Evolutionary conservation across 2,797 vertebrate genomes (phyloP), one percentile per base, ranked within the genome.

Genomic region (Sebastes minor): DNA sequence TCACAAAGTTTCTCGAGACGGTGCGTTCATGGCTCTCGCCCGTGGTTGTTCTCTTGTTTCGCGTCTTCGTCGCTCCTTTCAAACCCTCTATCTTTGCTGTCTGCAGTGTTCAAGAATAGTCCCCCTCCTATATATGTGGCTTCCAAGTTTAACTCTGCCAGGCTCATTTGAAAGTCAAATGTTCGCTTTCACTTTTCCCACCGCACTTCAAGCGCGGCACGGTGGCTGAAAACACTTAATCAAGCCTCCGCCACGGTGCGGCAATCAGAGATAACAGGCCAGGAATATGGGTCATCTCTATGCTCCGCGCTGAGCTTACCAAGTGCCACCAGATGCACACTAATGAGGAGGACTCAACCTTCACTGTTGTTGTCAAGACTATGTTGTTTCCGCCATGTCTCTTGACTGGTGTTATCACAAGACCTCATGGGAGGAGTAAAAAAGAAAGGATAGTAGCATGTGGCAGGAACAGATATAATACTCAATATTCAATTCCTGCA

Each of bases 121-220:
- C 33, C 68, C 59, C 68, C 59, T 68, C 80, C 13, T 16, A 16
- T 79, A 82, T 87, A 84, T 84, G 74, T 69, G 72, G 82, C 83
- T 89, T 92, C 92, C 83, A 79, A 92, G 90, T 93, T 93, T 92
- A 92, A 91, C 92, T 92, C 85, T 64, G 78, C 76, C 83, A 75
- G 65, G 63, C 92, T 94, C 88, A 95, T 94, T 94, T 95, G 85
- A 95, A 94, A 95, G 92, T 94, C 91, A 92, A 94, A 95, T 95
- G 68, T 70, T 83, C 63, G 79, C 85, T 64, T 89, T 88, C 77
- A 74, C 84, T 90, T 91, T 80, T 82, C 81, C 78, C 76, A 86
- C 74, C 80, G 75, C 79, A 88, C 75, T 89, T 92, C 75, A 86
- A 91, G 87, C 46, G 14, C 60, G 64, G 66, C 83, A 65, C 57